A percentile compares a stretch with the other conserved stretches of the same genome.
Evolutionary conservation across 1,140 invertebrate species (phyloP).

Genomic region (Hestina assimilis): DNA sequence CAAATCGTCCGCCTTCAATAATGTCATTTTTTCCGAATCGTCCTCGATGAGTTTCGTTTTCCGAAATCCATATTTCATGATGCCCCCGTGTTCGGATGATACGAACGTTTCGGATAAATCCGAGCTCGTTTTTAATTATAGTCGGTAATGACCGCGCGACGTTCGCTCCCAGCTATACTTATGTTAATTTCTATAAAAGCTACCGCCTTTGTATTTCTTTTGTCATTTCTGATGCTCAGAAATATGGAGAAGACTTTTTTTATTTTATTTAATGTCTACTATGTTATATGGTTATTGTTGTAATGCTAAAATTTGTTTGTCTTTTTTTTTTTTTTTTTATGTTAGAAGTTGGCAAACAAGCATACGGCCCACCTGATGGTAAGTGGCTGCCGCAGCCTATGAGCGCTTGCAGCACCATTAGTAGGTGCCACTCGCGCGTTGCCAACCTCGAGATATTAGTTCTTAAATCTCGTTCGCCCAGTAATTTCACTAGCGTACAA

Average conservation of each 20-base stretch:
- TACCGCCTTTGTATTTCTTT: constrained; percentile 38
- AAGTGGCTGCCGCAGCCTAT: no score
- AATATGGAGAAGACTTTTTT: constrained; percentile 24
- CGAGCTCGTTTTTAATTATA: constrained; percentile 39
- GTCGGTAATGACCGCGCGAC: constrained; percentile 31
- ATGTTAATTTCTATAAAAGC: constrained; percentile 43
- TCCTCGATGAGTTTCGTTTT: constrained; percentile 26
- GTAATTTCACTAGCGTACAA: no score
- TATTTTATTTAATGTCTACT: neutral
- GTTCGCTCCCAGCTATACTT: constrained; percentile 31
- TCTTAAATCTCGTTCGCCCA: no score
- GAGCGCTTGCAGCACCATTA: no score
- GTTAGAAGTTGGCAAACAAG: no score
- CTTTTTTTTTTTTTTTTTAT: no score
- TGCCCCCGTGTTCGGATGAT: constrained; percentile 30
- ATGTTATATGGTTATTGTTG: neutral
- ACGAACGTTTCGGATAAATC: constrained; percentile 33
- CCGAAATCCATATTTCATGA: constrained; percentile 38
- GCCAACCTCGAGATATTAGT: no score
- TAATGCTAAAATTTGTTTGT: no score
- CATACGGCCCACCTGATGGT: no score
- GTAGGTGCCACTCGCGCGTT: no score
- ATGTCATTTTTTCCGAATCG: constrained; percentile 4
- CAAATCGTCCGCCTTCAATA: neutral
- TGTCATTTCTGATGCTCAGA: constrained; percentile 29